These are phyloP conservation scores for Leptinotarsa peninsularis DNA, from an alignment of 2,888 invertebrate species.

Conservation along the genomic window DNA sequence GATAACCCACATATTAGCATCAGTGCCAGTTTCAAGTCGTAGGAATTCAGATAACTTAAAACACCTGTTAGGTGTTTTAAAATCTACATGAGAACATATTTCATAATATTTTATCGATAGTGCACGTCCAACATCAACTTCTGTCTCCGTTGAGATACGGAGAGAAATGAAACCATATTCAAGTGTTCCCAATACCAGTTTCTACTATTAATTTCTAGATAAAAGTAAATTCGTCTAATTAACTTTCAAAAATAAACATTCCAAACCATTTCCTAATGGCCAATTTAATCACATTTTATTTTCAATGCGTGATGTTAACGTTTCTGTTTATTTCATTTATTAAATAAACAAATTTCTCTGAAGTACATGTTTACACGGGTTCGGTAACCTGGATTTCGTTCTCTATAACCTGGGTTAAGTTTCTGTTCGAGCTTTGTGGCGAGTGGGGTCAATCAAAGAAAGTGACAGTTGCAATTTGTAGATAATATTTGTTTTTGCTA, in stretches of 20 bases:
- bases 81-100: neutral
- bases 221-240: conserved; percentile 18
- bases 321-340: conserved; percentile 22
- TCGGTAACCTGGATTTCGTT: conserved; percentile 13
- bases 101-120: neutral
- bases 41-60: too few relatives aligned
- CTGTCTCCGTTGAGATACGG: neutral
- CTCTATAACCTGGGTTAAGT: too few relatives aligned
- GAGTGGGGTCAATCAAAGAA: neutral
- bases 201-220: conserved; percentile 11
- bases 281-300: conserved; percentile 22
- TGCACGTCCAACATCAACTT: neutral
- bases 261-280: conserved; percentile 16
- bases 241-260: conserved; percentile 21
- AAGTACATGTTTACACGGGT: conserved; percentile 4
- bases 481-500: neutral
- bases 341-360: conserved; percentile 23
- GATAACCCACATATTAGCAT: too few relatives aligned
- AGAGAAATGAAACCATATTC: neutral
- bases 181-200: neutral
- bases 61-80: too few relatives aligned
- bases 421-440: neutral
- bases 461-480: neutral
- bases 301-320: conserved; percentile 4
- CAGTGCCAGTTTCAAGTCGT: too few relatives aligned